Evolutionary conservation across 2,113 vertebrate genomes (phyloP), one percentile per base, ranked within the genome.

Genomic region (Meles meles): DNA sequence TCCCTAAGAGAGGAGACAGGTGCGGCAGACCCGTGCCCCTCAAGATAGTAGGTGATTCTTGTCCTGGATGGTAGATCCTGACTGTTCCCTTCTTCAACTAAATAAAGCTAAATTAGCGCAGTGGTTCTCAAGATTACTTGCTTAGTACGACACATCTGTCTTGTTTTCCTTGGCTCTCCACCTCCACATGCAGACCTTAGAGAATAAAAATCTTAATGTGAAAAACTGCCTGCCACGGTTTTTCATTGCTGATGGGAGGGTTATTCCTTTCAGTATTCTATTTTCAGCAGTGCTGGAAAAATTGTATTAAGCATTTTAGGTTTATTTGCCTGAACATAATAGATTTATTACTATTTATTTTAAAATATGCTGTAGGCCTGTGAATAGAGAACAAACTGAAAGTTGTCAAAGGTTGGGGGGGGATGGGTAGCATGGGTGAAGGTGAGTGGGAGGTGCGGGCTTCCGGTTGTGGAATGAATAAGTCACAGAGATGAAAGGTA

Each of bases 31-130:
- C 6, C 21, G 17, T 1, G 11, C 7, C 1, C 31, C 47, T 55
- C 21, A 4, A 7, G 52, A 34, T 2, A 0, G 7, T 25, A 47
- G 44, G 67, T 1, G 7, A 3, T 12, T 55, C 67, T 18, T 7
- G 12, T 61, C 27, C 65, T 7, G 23, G 47, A 29, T 7, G 21
- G 47, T 37, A 14, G 49, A 37, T 49, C 23, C 37, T 20, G 20
- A 1, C 25, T 29, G 1, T 17, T 31, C 8, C 21, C 37, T 20
- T 39, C 47, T 52, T 44, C 7, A 42, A 13, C 20, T 11, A 14
- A 63, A 7, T 4, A n/a, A n/a, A 52, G 17, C 44, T 20, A 8
- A 2, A 20, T 37, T 5, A 21, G 37, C 1, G 0, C 34, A 5
- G 7, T 10, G 2, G 37, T 11, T 55, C 27, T 44, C 1, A 31